phyloP scores from a whole-genome alignment of 2,797 vertebrate species.

The Cryptoblepharus egeriae region DNA sequence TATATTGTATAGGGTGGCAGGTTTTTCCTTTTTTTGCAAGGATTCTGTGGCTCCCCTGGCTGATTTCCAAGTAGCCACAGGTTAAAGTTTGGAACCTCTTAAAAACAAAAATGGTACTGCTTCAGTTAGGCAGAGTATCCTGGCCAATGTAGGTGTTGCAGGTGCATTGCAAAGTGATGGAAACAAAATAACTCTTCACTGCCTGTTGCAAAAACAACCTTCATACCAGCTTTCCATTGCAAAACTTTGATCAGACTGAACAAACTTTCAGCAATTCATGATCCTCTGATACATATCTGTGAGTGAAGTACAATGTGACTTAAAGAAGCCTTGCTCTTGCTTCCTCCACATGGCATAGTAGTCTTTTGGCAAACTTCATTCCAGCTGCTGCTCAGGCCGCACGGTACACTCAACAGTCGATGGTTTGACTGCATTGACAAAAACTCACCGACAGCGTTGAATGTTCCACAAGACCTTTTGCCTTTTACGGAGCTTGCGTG shows the following conservation, averaged over 20 bases:
- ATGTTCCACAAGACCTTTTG: conserved; percentile 74
- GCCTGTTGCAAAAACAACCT: not conserved
- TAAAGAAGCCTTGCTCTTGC: not conserved
- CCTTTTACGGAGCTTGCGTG: not conserved
- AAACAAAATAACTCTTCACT: not conserved
- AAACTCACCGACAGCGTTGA: conserved; percentile 80
- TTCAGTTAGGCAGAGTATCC: not conserved
- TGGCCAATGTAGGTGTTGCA: not conserved
- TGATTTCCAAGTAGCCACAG: no score
- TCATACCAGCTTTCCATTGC: not conserved
- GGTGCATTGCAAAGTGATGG: not conserved
- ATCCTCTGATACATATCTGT: not conserved
- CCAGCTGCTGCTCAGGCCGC: conserved; percentile 46
- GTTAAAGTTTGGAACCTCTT: no score
- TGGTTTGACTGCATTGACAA: conserved; percentile 71
- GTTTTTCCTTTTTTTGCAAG: no score
- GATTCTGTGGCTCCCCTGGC: no score
- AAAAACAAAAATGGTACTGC: no score
- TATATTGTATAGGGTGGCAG: no score
- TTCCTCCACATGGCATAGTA: not conserved
- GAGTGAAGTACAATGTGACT: not conserved
- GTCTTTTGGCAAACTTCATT: not conserved
- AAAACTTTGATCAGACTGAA: no score
- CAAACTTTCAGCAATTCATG: not conserved
- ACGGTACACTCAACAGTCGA: conserved; percentile 77